Percentiles rank a stretch among this genome's conserved stretches.
Conservation (phyloP, 2,797 vertebrate species). For the Taeniopygia guttata region DNA sequence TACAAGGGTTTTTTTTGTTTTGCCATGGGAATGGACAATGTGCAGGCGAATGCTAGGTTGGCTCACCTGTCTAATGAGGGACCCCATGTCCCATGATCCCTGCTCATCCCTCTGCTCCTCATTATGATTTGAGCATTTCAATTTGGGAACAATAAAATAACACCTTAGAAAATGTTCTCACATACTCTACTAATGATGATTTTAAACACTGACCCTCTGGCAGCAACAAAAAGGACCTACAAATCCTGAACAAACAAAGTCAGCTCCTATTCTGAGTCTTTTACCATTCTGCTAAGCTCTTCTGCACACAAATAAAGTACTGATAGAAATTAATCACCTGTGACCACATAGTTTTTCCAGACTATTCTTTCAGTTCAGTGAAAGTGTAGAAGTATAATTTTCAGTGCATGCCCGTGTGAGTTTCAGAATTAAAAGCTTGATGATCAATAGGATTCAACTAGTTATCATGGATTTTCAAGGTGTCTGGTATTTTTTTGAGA, state of each 20-base stretch:
- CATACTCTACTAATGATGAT: background rate
- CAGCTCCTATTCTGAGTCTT: background rate
- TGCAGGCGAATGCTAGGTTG: background rate
- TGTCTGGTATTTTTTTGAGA: background rate
- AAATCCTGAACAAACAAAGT: background rate
- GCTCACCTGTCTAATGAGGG: background rate
- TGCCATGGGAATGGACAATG: background rate
- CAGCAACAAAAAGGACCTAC: background rate
- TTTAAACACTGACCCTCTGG: background rate
- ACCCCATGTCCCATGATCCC: fast-evolving
- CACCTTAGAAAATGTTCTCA: background rate
- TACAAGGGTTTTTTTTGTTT: background rate
- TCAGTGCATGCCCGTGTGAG: background rate
- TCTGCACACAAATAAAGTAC: background rate
- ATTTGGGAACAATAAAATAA: background rate
- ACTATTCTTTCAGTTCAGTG: background rate
- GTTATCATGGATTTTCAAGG: background rate
- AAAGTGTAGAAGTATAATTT: background rate
- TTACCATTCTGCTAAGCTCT: background rate
- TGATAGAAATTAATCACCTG: background rate
- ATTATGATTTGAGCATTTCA: background rate
- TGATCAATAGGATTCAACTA: background rate
- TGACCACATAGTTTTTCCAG: background rate
- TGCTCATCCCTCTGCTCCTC: background rate
- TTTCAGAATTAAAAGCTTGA: background rate